Conservation (phyloP, 2,113 vertebrate species). For the Dolichotis patagonum region DNA sequence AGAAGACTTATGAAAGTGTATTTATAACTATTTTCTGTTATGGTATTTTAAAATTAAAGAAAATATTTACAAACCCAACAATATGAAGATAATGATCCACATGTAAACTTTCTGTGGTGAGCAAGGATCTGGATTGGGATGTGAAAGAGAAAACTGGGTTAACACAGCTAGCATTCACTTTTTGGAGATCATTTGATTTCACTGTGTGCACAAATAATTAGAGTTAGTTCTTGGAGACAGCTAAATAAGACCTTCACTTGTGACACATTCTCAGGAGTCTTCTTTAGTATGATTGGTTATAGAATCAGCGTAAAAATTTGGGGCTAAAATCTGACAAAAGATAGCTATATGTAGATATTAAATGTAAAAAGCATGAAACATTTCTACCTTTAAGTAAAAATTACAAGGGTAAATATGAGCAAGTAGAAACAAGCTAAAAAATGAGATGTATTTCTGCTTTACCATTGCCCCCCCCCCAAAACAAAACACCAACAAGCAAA, state of each 20-base stretch:
- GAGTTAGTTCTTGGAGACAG: neutral
- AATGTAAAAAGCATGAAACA: neutral
- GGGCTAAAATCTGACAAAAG: neutral
- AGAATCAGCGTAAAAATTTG: neutral
- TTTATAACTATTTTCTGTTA: neutral
- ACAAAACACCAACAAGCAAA: neutral
- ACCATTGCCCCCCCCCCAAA: neutral
- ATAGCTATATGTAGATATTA: neutral
- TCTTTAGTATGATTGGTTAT: neutral
- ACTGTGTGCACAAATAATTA: neutral
- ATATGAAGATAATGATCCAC: neutral
- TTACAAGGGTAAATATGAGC: neutral
- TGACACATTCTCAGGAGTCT: neutral
- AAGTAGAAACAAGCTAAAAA: neutral
- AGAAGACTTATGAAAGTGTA: neutral
- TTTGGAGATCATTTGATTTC: neutral
- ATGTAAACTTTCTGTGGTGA: neutral
- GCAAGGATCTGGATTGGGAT: neutral
- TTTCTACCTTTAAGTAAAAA: neutral
- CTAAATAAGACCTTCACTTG: conserved; percentile 13
- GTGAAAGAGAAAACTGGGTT: neutral
- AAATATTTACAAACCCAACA: neutral
- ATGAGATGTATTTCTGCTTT: neutral
- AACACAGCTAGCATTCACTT: neutral
- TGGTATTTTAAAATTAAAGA: neutral